phyloP scores from a whole-genome alignment of 1,140 invertebrate genomes.

The Brachionus paranguensis region DNA sequence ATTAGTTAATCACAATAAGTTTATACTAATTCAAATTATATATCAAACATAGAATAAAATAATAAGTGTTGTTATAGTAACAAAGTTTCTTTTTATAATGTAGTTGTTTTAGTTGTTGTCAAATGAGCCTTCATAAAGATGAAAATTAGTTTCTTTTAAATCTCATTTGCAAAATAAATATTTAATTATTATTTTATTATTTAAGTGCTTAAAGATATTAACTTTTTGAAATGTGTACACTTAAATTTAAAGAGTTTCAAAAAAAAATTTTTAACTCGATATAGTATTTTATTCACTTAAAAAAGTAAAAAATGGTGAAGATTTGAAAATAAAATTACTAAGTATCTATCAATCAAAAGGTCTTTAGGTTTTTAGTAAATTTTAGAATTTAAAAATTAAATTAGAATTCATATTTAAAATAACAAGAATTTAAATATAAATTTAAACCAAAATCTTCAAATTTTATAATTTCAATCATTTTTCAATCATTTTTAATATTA shows the following conservation, averaged over 20 bases:
- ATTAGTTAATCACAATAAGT: constrained; percentile 16
- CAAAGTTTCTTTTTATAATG: not conserved
- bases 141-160: not conserved
- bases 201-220: not conserved
- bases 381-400: too few species aligned
- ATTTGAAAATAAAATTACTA: too few species aligned
- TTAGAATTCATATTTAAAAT: too few species aligned
- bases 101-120: not conserved
- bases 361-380: too few species aligned
- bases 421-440: too few species aligned
- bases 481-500: too few species aligned
- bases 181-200: not conserved
- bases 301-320: too few species aligned
- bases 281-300: too few species aligned
- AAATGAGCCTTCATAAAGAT: not conserved
- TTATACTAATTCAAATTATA: not conserved
- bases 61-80: constrained; percentile 15
- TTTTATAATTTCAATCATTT: too few species aligned
- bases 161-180: not conserved
- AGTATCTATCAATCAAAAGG: too few species aligned
- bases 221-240: not conserved
- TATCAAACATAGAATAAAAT: not conserved
- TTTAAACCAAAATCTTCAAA: too few species aligned
- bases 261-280: too few species aligned
- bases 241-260: not conserved